These are phyloP conservation scores for Molossus alvarezi DNA, from an alignment of 2,797 vertebrate species.

Conservation along the genomic window DNA sequence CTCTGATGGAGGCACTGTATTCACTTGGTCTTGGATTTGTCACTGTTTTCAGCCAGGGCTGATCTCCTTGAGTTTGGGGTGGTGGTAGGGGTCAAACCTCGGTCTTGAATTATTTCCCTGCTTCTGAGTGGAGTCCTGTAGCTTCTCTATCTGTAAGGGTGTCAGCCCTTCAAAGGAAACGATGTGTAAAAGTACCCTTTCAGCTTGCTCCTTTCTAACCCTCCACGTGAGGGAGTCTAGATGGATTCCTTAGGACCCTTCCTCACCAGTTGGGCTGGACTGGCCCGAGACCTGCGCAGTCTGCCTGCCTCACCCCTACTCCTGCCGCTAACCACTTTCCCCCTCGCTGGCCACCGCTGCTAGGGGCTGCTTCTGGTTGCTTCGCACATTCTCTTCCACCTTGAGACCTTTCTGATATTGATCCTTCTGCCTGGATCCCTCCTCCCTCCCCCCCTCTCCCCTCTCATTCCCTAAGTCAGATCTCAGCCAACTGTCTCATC, in stretches of 20 bases:
- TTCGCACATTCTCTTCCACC: neutral
- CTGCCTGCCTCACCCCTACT: neutral
- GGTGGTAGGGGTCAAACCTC: neutral
- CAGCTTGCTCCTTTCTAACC: neutral
- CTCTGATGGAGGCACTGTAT: neutral
- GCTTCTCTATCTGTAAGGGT: neutral
- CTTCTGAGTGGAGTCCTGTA: neutral
- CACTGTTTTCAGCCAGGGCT: neutral
- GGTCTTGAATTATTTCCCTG: neutral
- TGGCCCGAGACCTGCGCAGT: neutral
- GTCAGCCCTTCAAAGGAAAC: neutral
- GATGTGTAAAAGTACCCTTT: neutral
- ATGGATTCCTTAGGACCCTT: neutral
- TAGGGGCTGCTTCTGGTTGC: neutral
- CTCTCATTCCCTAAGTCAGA: neutral
- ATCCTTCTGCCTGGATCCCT: neutral
- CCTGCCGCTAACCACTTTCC: rapidly evolving
- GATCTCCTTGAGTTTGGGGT: neutral
- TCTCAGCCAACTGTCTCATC: neutral
- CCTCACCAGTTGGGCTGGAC: neutral
- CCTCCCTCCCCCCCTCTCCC: neutral
- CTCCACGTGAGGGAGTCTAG: neutral
- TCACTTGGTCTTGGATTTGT: neutral
- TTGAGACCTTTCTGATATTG: neutral
- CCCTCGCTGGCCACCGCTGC: neutral